Evolutionary conservation across 2,888 invertebrate species (phyloP).

Genomic region (Erebia epiphron): DNA sequence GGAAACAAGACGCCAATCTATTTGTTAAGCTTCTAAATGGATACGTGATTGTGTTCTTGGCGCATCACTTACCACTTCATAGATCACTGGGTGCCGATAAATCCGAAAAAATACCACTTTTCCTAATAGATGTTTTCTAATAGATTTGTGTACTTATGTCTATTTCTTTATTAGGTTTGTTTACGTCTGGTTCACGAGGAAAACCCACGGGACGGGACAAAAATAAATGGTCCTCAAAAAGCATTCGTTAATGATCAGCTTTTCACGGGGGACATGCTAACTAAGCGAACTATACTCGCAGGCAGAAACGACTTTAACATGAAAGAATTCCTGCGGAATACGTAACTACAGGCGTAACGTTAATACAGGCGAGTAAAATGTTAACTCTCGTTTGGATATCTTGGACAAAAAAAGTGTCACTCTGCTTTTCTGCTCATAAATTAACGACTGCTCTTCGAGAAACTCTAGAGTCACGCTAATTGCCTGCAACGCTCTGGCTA

Average conservation of each 20-base stretch:
- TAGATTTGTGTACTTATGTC: background rate
- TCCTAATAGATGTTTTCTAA: constrained; percentile 1
- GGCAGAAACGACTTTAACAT: too few species aligned
- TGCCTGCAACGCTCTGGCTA: constrained; percentile 6
- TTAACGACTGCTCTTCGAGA: too few species aligned
- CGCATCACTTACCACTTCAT: constrained; percentile 20
- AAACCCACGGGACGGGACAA: background rate
- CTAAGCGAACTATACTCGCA: too few species aligned
- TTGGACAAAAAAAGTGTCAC: constrained; percentile 37
- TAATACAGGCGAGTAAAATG: constrained; percentile 40
- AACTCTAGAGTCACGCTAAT: constrained; percentile 19
- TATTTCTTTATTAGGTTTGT: background rate
- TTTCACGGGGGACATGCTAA: too few species aligned
- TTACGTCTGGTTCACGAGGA: background rate
- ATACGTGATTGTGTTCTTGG: constrained; percentile 15
- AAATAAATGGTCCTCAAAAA: too few species aligned
- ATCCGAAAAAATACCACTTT: background rate
- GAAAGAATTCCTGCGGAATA: constrained; percentile 37
- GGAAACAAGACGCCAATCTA: too few species aligned
- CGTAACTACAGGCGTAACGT: too few species aligned
- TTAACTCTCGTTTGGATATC: constrained; percentile 43
- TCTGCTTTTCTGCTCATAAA: constrained; percentile 38
- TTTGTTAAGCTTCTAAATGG: constrained; percentile 19
- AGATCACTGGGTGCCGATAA: constrained; percentile 2
- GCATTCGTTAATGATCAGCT: too few species aligned